Evolutionary conservation across 2,797 vertebrate species (phyloP).

Genomic region (Octomys mimax): DNA sequence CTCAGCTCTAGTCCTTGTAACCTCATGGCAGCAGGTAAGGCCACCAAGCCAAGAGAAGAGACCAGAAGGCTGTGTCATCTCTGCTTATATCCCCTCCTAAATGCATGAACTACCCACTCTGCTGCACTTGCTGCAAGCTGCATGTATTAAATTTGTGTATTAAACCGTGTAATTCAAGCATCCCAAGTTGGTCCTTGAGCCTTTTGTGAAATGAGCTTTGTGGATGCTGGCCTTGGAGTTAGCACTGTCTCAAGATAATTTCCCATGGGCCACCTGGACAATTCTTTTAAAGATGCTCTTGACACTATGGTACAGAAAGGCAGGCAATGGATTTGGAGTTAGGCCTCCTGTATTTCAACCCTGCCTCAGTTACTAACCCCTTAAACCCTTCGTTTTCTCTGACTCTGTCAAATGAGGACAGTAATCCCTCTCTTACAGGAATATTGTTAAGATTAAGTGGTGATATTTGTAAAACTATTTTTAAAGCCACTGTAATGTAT

Average conservation of each 20-base stretch:
- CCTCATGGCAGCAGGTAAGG: background rate
- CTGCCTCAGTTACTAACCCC: background rate
- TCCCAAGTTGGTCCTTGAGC: background rate
- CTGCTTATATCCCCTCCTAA: too few species aligned
- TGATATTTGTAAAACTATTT: constrained; percentile 49
- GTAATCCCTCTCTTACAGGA: background rate
- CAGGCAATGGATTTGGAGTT: background rate
- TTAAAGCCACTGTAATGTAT: background rate
- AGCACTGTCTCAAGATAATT: background rate
- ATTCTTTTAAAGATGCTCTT: background rate
- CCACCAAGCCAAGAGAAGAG: background rate
- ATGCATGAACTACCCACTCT: background rate
- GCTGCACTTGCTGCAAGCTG: background rate
- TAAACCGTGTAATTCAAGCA: background rate
- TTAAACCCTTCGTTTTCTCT: constrained; percentile 1
- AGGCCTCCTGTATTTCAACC: constrained; percentile 35
- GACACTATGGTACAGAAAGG: background rate
- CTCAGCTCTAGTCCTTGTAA: background rate
- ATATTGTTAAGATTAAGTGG: background rate
- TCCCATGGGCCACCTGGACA: background rate
- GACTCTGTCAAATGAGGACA: background rate
- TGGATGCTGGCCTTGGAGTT: background rate
- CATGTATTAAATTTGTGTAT: background rate
- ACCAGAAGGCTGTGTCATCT: background rate
- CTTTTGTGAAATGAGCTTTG: background rate